Evolutionary conservation across 2,888 invertebrate genomes (phyloP).

Genomic region (Drosophila infuscata): DNA sequence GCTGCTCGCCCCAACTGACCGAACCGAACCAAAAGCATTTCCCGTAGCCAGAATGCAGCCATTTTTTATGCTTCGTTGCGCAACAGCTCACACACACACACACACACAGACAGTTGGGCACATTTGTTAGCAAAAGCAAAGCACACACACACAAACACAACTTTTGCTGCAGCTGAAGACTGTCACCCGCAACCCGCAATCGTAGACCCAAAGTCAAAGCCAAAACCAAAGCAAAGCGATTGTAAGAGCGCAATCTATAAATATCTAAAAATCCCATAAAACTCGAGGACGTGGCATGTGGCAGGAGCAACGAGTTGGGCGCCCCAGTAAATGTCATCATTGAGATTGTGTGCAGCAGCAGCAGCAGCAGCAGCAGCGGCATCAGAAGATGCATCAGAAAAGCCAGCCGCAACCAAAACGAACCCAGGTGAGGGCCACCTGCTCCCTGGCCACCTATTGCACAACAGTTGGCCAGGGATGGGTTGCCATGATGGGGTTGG

Average conservation of each 20-base stretch:
- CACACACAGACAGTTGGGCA: conserved; percentile 5
- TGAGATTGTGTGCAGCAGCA: conserved; percentile 25
- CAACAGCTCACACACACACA: conserved; percentile 38
- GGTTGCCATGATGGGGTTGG: background rate
- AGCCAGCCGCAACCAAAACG: background rate
- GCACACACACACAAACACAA: conserved; percentile 35
- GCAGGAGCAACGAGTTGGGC: conserved; percentile 40
- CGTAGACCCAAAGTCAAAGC: conserved; percentile 12
- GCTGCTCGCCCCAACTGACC: conserved; percentile 27
- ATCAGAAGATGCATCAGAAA: background rate
- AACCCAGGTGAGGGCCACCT: conserved; percentile 12
- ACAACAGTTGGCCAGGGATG: conserved; percentile 5
- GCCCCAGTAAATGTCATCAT: conserved; percentile 69
- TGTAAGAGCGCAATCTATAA: conserved; percentile 72
- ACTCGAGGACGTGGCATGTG: conserved; percentile 61
- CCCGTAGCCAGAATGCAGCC: conserved; percentile 56
- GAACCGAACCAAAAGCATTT: conserved; percentile 29
- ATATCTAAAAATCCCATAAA: conserved; percentile 77
- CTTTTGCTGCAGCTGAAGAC: conserved; percentile 16
- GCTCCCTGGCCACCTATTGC: conserved; percentile 14
- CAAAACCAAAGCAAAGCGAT: conserved; percentile 40
- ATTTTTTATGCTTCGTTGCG: conserved; percentile 70
- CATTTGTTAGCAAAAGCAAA: conserved; percentile 45
- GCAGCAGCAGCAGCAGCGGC: background rate
- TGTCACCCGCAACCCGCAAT: conserved; percentile 1